These are phyloP conservation scores for Cricetomys ansorgei DNA, from an alignment of 2,113 vertebrate genomes.

Conservation along the genomic window DNA sequence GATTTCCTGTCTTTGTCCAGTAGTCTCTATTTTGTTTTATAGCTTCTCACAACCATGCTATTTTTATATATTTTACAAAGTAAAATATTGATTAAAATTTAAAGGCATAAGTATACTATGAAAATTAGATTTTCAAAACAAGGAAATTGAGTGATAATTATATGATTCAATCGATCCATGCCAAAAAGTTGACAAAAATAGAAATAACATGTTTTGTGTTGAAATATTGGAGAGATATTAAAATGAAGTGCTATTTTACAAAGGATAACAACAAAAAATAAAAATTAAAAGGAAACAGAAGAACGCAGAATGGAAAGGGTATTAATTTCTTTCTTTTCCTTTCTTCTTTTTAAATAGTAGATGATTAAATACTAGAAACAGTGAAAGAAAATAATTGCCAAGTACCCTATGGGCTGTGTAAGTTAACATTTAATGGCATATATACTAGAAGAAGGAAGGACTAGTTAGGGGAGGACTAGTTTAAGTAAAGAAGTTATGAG, in stretches of 20 bases:
- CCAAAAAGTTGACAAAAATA: not conserved
- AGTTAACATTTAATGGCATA: not conserved
- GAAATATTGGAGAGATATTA: not conserved
- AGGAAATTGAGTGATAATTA: not conserved
- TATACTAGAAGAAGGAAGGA: not conserved
- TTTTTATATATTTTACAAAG: constrained; percentile 10
- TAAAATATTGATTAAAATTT: constrained; percentile 13
- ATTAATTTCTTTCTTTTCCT: not conserved
- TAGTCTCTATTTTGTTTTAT: not conserved
- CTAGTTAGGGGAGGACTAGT: not conserved
- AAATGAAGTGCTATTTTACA: not conserved
- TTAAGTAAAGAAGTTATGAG: not conserved
- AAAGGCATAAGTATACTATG: not conserved
- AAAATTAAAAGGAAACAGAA: not conserved
- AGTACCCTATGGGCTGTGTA: not conserved
- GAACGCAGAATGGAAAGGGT: not conserved
- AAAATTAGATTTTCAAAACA: not conserved
- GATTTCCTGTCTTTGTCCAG: not conserved
- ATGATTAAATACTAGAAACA: not conserved
- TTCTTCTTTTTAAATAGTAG: not conserved
- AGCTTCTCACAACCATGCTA: not conserved
- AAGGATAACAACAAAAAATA: not conserved
- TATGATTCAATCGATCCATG: not conserved
- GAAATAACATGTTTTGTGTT: not conserved
- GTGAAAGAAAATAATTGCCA: not conserved